Evolutionary conservation across 1,140 invertebrate genomes (phyloP).

Genomic region (Cydia fagiglandana): DNA sequence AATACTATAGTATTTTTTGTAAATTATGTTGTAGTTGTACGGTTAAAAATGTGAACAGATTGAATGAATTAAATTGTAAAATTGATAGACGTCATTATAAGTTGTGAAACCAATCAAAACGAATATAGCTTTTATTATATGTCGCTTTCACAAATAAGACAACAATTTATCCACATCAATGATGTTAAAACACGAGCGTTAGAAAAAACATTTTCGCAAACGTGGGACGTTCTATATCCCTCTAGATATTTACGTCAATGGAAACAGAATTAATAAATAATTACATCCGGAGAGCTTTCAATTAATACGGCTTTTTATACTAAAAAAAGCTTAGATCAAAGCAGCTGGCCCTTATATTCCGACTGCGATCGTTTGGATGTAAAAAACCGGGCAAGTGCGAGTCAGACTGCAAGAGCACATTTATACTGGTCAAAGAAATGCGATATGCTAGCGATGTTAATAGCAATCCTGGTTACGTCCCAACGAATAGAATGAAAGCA

Average conservation of each 20-base stretch:
- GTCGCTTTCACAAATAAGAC: not conserved
- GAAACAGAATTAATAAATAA: constrained; percentile 3
- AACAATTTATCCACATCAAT: not conserved
- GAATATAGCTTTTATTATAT: not conserved
- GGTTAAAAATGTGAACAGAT: no score
- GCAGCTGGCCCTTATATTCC: not conserved
- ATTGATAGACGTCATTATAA: no score
- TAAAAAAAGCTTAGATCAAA: constrained; percentile 13
- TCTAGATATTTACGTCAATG: constrained; percentile 15
- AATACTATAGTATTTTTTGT: no score
- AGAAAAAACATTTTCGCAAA: no score
- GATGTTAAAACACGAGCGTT: not conserved
- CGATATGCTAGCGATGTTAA: not conserved
- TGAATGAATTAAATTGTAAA: no score
- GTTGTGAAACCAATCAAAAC: no score
- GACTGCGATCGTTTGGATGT: no score
- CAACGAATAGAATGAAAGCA: constrained; percentile 16
- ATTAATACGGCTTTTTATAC: constrained; percentile 15
- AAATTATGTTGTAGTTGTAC: no score
- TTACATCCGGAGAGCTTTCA: constrained; percentile 5
- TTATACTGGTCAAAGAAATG: not conserved
- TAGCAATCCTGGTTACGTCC: not conserved
- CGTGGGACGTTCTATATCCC: not conserved
- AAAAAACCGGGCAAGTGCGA: no score
- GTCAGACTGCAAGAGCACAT: no score